phyloP scores from a whole-genome alignment of 1,140 invertebrate genomes.

The Habropoda laboriosa region DNA sequence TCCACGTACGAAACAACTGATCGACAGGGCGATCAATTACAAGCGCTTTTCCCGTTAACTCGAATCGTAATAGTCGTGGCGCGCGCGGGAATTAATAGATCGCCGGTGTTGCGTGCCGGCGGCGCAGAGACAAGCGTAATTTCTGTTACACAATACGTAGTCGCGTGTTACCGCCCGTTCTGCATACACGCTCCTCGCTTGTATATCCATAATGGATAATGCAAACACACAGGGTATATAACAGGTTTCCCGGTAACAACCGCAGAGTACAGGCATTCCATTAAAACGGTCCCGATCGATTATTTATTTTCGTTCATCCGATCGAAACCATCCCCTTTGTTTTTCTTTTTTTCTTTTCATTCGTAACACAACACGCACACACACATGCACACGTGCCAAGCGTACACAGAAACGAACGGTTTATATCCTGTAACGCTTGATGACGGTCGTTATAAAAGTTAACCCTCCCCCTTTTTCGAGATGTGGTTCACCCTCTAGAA shows the following conservation, averaged over 20 bases:
- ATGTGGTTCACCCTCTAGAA: neutral
- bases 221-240: slow-evolving; percentile 16
- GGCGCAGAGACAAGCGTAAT: slow-evolving; percentile 28
- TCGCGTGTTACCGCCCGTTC: slow-evolving; percentile 12
- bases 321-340: slow-evolving; percentile 25
- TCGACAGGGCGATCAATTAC: slow-evolving; percentile 1
- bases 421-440: no score
- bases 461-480: slow-evolving; percentile 15
- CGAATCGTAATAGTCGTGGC: neutral
- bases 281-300: slow-evolving; percentile 37
- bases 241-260: slow-evolving; percentile 31
- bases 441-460: slow-evolving; percentile 42
- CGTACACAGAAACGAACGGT: no score
- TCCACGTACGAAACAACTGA: neutral
- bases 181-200: neutral
- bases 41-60: slow-evolving; percentile 7
- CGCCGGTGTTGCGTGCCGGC: slow-evolving; percentile 14
- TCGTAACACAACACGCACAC: no score
- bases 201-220: slow-evolving; percentile 20
- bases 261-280: slow-evolving; percentile 7
- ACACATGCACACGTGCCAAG: no score
- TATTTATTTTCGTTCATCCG: slow-evolving; percentile 42
- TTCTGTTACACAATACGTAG: slow-evolving; percentile 36
- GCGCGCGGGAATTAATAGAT: slow-evolving; percentile 33
- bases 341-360: no score